Conservation (phyloP, 1,140 invertebrate species). For the Eumaeus atala region DNA sequence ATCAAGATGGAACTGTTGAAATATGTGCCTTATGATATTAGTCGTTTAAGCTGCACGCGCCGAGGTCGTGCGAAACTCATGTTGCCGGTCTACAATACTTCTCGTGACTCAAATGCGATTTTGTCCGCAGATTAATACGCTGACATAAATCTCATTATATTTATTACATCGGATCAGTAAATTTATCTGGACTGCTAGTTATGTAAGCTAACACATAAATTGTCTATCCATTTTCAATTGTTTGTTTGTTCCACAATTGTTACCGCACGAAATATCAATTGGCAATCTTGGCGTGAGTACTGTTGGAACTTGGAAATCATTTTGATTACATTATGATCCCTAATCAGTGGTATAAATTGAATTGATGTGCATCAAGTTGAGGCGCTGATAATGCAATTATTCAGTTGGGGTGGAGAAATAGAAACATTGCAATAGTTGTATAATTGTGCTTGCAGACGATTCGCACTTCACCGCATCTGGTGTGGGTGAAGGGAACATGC, state of each 20-base stretch:
- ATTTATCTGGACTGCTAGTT: conserved; percentile 15
- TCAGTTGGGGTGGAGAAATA: conserved; percentile 17
- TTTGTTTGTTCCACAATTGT: conserved; percentile 5
- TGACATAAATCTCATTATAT: conserved; percentile 62
- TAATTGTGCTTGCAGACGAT: conserved; percentile 29
- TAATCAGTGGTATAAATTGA: not conserved
- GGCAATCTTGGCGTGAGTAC: not conserved
- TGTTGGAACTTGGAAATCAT: not conserved
- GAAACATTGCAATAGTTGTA: conserved; percentile 21
- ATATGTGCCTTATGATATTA: conserved; percentile 50
- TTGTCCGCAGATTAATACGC: conserved; percentile 54
- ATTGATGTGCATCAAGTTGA: not conserved
- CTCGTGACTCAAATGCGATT: conserved; percentile 58
- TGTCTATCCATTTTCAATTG: conserved; percentile 6
- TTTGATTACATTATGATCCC: not conserved
- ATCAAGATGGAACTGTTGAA: conserved; percentile 51
- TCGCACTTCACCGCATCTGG: conserved; percentile 19
- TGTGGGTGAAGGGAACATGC: conserved; percentile 24
- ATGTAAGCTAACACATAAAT: conserved; percentile 8
- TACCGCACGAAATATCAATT: conserved; percentile 4
- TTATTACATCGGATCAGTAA: conserved; percentile 56
- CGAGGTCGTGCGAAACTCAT: conserved; percentile 52
- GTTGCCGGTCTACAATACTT: conserved; percentile 49
- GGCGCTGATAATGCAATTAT: conserved; percentile 22
- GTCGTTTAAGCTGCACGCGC: conserved; percentile 37